These are phyloP conservation scores for Drosophila miranda DNA, from an alignment of 1,140 invertebrate species.

Conservation along the genomic window DNA sequence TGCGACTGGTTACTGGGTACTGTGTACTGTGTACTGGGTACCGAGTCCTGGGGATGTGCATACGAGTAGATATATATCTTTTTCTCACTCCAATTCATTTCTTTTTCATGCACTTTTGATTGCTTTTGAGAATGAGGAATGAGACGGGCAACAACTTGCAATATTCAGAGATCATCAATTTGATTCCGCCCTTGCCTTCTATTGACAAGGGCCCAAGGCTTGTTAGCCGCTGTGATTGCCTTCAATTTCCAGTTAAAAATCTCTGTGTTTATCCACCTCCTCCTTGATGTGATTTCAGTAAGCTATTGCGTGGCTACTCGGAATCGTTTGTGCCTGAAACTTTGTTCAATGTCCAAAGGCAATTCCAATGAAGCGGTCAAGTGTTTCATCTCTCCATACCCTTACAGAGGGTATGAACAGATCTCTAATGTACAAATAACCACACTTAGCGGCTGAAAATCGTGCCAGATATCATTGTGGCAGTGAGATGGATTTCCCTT, in stretches of 20 bases:
- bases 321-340: too few species aligned
- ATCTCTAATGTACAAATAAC: too few species aligned
- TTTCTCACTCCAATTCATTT: not conserved
- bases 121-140: slow-evolving; percentile 2
- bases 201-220: not conserved
- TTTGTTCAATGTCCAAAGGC: too few species aligned
- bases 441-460: too few species aligned
- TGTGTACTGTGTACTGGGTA: not conserved
- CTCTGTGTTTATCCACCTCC: not conserved
- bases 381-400: not conserved
- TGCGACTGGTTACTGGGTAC: slow-evolving; percentile 26
- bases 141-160: slow-evolving; percentile 8
- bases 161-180: slow-evolving; percentile 37
- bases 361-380: not conserved
- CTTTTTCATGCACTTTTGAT: slow-evolving; percentile 7
- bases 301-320: too few species aligned
- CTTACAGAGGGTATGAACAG: too few species aligned
- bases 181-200: not conserved
- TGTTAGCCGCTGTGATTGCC: slow-evolving; percentile 31
- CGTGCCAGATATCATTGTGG: not conserved
- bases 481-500: too few species aligned
- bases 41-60: slow-evolving; percentile 7
- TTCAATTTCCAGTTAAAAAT: too few species aligned
- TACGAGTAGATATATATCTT: slow-evolving; percentile 36
- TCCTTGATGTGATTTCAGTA: not conserved